These are phyloP conservation scores for Calameuta pallipes DNA, from an alignment of 2,888 invertebrate genomes.

Conservation along the genomic window DNA sequence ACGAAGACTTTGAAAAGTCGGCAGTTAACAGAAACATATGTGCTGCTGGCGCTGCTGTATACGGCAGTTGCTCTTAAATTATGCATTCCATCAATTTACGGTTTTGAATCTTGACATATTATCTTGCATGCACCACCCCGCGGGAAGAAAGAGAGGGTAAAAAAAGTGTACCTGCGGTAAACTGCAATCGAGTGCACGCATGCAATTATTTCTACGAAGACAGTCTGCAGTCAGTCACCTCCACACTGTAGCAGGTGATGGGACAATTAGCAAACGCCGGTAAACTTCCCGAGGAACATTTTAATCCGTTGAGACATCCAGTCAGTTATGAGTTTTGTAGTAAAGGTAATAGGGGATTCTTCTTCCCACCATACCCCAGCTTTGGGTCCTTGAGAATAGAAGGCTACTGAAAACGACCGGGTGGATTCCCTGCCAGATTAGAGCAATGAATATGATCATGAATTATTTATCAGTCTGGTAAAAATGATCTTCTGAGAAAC, in stretches of 20 bases:
- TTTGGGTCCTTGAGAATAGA: too few species aligned
- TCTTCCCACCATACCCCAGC: too few species aligned
- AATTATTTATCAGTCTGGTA: not conserved
- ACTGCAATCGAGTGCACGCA: not conserved
- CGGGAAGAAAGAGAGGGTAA: not conserved
- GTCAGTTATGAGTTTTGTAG: not conserved
- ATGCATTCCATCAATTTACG: not conserved
- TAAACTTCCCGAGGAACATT: not conserved
- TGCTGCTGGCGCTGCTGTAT: not conserved
- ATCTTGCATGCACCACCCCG: not conserved
- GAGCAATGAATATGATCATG: not conserved
- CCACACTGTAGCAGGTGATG: not conserved
- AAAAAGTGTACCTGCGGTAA: not conserved
- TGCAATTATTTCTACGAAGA: not conserved
- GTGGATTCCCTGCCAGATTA: not conserved
- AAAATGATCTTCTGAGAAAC: not conserved
- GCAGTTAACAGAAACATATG: not conserved
- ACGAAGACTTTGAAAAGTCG: not conserved
- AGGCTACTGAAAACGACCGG: too few species aligned
- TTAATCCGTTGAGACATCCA: not conserved
- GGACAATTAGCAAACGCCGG: not conserved
- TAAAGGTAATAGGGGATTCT: too few species aligned
- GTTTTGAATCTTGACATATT: not conserved
- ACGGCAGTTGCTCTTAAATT: not conserved
- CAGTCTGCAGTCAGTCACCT: not conserved